Conservation (phyloP, 1,140 invertebrate genomes). For the Chymomyza costata region DNA sequence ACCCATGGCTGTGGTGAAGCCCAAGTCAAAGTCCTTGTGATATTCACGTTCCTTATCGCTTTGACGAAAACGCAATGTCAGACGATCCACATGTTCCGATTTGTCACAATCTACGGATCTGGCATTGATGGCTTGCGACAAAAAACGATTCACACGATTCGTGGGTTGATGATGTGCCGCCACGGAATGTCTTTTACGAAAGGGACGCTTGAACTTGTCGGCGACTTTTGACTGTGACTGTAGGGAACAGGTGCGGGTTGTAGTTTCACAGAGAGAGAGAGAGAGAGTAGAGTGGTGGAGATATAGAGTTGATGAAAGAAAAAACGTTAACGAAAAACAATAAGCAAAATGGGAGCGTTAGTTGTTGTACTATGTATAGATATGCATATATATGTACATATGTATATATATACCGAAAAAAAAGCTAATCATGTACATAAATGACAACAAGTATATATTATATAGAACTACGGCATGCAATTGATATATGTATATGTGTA, state of each 20-base stretch:
- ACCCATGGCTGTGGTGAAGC: slow-evolving; percentile 83
- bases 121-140: slow-evolving; percentile 93
- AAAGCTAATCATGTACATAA: too few species aligned
- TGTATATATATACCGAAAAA: too few species aligned
- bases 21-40: slow-evolving; percentile 82
- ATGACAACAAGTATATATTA: too few species aligned
- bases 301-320: slow-evolving; percentile 4
- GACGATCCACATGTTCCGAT: slow-evolving; percentile 88
- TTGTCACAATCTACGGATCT: slow-evolving; percentile 92
- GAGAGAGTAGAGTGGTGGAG: slow-evolving; percentile 17
- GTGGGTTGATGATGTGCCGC: slow-evolving; percentile 89
- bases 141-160: slow-evolving; percentile 93
- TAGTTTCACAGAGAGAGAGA: too few species aligned
- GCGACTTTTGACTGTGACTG: slow-evolving; percentile 84
- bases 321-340: too few species aligned
- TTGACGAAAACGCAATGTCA: slow-evolving; percentile 90
- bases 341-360: slow-evolving; percentile 1
- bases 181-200: slow-evolving; percentile 88
- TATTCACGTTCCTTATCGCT: slow-evolving; percentile 83
- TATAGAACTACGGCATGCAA: slow-evolving; percentile 33
- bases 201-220: slow-evolving; percentile 90
- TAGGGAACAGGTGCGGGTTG: slow-evolving; percentile 5
- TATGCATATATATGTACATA: slow-evolving; percentile 15
- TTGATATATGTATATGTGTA: slow-evolving; percentile 20
- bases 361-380: slow-evolving; percentile 1